These are phyloP conservation scores for Parnassius mnemosyne DNA, from an alignment of 2,888 invertebrate species.

Conservation along the genomic window DNA sequence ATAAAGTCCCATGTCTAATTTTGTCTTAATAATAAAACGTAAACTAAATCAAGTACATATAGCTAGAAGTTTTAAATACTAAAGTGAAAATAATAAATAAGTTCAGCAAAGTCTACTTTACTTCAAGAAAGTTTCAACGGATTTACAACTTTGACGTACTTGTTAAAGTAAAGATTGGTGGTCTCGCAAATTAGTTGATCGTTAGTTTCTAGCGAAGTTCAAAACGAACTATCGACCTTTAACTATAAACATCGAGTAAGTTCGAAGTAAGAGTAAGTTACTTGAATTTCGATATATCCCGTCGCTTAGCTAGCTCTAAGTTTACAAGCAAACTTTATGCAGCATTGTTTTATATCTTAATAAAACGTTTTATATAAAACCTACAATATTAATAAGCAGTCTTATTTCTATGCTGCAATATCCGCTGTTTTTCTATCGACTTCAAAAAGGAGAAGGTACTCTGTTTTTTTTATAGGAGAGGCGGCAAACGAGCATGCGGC, in stretches of 20 bases:
- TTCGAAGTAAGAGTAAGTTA: constrained; percentile 22
- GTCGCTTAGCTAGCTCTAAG: constrained; percentile 21
- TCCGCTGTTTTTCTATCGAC: too few relatives aligned
- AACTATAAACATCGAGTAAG: constrained; percentile 27
- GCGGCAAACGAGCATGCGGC: too few relatives aligned
- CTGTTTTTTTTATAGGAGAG: too few relatives aligned
- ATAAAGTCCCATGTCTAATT: too few relatives aligned
- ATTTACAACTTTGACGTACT: constrained; percentile 28
- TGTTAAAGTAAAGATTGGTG: constrained; percentile 28
- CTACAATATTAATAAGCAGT: too few relatives aligned
- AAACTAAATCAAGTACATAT: too few relatives aligned
- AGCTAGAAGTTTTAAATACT: too few relatives aligned
- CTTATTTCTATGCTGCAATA: too few relatives aligned
- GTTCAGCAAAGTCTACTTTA: constrained; percentile 17
- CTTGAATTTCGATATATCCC: constrained; percentile 24
- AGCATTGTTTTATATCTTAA: too few relatives aligned
- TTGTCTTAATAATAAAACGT: too few relatives aligned
- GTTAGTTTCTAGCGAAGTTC: constrained; percentile 27
- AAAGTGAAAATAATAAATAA: constrained; percentile 22
- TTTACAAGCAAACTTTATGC: background rate
- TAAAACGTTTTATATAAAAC: too few relatives aligned
- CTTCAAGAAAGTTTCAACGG: constrained; percentile 23
- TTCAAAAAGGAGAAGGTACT: too few relatives aligned
- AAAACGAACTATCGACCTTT: constrained; percentile 27
- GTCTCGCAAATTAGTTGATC: constrained; percentile 28